A percentile compares a stretch with the other conserved stretches of the same genome.
These are phyloP conservation scores for Hemiprocne comata DNA, from an alignment of 2,113 vertebrate genomes.

Conservation along the genomic window DNA sequence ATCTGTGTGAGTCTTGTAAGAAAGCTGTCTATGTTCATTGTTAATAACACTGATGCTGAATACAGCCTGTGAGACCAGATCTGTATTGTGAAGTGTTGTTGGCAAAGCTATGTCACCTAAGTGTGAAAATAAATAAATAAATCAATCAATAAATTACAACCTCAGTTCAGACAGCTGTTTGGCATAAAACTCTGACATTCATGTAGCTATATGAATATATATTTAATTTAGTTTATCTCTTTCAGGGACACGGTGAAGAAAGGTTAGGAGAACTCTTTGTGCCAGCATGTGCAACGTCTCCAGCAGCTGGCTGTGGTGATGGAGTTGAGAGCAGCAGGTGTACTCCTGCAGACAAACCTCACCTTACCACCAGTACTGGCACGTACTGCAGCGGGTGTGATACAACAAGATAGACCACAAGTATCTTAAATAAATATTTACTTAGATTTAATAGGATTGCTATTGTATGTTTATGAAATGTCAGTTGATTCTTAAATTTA, in stretches of 20 bases:
- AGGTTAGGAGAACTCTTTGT: neutral
- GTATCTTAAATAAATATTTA: slow-evolving; percentile 41
- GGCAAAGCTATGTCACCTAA: neutral
- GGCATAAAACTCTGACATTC: neutral
- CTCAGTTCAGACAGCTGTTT: neutral
- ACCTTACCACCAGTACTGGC: neutral
- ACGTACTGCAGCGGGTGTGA: neutral
- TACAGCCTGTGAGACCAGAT: neutral
- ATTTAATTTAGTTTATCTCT: neutral
- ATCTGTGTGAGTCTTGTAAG: neutral
- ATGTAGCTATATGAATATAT: neutral
- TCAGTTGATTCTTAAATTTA: slow-evolving; percentile 49
- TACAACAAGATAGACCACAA: neutral
- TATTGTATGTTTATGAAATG: slow-evolving; percentile 59
- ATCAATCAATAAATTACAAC: neutral
- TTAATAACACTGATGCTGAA: neutral
- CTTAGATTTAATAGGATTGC: slow-evolving; percentile 10
- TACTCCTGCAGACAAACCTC: neutral
- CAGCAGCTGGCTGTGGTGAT: neutral
- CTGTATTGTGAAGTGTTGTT: neutral
- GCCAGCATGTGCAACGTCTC: neutral
- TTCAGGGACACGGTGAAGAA: neutral
- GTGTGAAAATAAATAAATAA: neutral
- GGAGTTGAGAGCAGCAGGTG: neutral
- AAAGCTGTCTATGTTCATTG: neutral